phyloP scores from a whole-genome alignment of 2,113 vertebrate genomes.

The Macaca nemestrina region DNA sequence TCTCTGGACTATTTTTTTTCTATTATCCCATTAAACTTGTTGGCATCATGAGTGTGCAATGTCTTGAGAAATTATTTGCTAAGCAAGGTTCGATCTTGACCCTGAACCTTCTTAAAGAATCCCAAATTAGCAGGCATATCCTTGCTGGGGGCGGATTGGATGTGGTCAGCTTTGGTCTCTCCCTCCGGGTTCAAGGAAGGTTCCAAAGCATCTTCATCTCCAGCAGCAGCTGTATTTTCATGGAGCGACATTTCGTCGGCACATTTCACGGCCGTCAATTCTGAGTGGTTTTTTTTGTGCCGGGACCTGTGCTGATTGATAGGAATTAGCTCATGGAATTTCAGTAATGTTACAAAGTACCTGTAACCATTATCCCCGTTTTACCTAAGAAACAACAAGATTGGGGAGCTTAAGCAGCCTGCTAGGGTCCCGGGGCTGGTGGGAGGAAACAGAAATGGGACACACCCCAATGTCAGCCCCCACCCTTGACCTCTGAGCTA shows the following conservation, averaged over 20 bases:
- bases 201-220: rapidly evolving
- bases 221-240: rapidly evolving
- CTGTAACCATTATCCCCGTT: rapidly evolving
- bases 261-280: rapidly evolving
- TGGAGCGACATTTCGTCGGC: rapidly evolving
- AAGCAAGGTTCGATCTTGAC: neutral
- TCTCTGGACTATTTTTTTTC: neutral
- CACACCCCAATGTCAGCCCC: rapidly evolving
- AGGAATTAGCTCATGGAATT: rapidly evolving
- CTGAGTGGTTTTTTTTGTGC: rapidly evolving
- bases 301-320: rapidly evolving
- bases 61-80: neutral
- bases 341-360: rapidly evolving
- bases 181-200: neutral
- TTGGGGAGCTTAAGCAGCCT: neutral
- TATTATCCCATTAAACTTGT: rapidly evolving
- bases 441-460: neutral
- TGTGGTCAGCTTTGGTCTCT: rapidly evolving
- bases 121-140: neutral
- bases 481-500: neutral
- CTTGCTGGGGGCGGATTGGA: rapidly evolving
- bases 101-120: neutral
- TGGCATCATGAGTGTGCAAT: neutral
- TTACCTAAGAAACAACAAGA: neutral
- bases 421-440: neutral